phyloP scores from a whole-genome alignment of 2,888 invertebrate genomes.

The Automeris io region DNA sequence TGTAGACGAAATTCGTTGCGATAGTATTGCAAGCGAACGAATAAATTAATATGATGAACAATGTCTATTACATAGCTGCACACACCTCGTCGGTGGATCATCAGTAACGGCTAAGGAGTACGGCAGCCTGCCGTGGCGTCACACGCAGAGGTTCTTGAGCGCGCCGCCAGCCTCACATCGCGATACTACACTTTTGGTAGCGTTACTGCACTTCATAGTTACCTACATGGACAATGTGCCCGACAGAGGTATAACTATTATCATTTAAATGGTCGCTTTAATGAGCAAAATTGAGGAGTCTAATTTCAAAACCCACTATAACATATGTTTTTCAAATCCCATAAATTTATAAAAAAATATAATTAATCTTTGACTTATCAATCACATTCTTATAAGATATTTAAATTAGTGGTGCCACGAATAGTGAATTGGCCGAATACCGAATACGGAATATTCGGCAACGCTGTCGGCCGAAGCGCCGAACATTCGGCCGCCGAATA shows the following conservation, averaged over 20 bases:
- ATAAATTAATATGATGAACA: conserved; percentile 1
- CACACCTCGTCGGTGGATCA: conserved; percentile 47
- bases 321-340: too few relatives aligned
- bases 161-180: conserved; percentile 80
- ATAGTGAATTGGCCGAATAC: too few relatives aligned
- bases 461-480: too few relatives aligned
- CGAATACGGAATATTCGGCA: too few relatives aligned
- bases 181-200: conserved; percentile 77
- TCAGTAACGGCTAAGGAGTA: conserved; percentile 41
- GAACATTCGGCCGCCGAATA: too few relatives aligned
- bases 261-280: background rate
- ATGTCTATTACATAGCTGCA: conserved; percentile 45
- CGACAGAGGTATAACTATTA: conserved; percentile 32
- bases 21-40: too few relatives aligned
- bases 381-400: too few relatives aligned
- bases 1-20: too few relatives aligned
- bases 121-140: conserved; percentile 77
- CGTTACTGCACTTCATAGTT: conserved; percentile 52
- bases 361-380: too few relatives aligned
- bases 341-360: too few relatives aligned
- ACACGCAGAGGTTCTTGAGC: conserved; percentile 77
- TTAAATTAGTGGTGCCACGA: too few relatives aligned
- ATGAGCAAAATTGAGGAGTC: background rate
- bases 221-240: conserved; percentile 55
- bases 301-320: too few relatives aligned